These are phyloP conservation scores for Zaprionus taronus DNA, from an alignment of 1,140 invertebrate genomes.

Conservation along the genomic window DNA sequence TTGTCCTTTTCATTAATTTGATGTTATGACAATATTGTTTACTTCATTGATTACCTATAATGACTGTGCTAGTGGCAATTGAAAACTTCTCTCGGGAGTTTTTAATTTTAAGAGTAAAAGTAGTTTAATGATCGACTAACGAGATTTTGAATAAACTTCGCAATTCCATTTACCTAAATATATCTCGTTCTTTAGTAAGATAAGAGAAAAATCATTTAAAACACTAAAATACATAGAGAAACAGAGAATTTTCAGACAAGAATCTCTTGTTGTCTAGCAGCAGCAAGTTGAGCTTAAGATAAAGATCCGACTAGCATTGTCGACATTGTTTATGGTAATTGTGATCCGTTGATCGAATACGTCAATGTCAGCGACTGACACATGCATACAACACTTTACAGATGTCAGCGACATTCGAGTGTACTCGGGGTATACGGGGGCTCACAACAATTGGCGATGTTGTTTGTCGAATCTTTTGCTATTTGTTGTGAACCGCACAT, in stretches of 20 bases:
- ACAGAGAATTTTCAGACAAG: background rate
- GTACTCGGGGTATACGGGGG: background rate
- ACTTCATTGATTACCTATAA: background rate
- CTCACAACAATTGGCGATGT: background rate
- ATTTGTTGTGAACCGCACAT: constrained; percentile 38
- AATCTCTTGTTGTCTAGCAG: background rate
- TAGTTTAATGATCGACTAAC: too few species aligned
- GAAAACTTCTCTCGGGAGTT: too few species aligned
- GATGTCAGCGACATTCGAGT: constrained; percentile 47
- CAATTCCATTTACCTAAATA: too few species aligned
- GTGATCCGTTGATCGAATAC: constrained; percentile 61
- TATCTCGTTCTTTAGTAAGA: too few species aligned
- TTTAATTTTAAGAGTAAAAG: too few species aligned
- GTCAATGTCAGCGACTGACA: constrained; percentile 67
- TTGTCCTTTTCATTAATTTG: background rate
- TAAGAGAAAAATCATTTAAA: too few species aligned
- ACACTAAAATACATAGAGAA: background rate
- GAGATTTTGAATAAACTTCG: too few species aligned
- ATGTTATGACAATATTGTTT: constrained; percentile 4
- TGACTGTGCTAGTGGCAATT: background rate
- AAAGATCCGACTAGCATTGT: constrained; percentile 23
- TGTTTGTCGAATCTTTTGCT: constrained; percentile 39
- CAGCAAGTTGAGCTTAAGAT: constrained; percentile 11
- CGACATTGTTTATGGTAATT: constrained; percentile 63
- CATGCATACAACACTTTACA: constrained; percentile 71